phyloP scores from a whole-genome alignment of 1,140 invertebrate species.

The Leptinotarsa undecemlineata region DNA sequence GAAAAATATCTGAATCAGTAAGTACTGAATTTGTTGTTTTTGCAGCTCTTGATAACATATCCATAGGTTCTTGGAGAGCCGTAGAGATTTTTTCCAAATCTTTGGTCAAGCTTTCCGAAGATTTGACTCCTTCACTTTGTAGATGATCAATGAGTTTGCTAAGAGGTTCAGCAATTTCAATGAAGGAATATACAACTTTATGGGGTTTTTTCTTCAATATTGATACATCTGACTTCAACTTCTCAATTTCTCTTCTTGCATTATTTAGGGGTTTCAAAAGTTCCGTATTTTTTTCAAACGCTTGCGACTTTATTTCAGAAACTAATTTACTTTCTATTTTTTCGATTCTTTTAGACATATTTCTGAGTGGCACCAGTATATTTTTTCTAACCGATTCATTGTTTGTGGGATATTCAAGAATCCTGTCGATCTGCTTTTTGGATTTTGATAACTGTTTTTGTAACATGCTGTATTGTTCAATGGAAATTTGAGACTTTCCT shows the following conservation, averaged over 20 bases:
- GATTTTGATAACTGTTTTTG: slow-evolving; percentile 22
- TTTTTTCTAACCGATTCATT: background rate
- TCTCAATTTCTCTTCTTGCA: slow-evolving; percentile 13
- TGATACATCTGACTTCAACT: slow-evolving; percentile 16
- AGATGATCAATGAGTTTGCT: slow-evolving; percentile 15
- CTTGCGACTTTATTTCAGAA: background rate
- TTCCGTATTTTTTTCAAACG: background rate
- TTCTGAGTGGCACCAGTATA: slow-evolving; percentile 1
- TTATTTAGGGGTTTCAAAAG: slow-evolving; percentile 25
- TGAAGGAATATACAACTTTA: slow-evolving; percentile 14
- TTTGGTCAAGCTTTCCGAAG: background rate
- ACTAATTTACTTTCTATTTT: background rate
- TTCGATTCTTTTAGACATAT: background rate
- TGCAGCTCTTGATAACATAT: background rate
- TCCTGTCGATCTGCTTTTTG: slow-evolving; percentile 24
- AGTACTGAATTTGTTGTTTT: slow-evolving; percentile 17
- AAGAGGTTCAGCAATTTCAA: slow-evolving; percentile 22
- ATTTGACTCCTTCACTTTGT: slow-evolving; percentile 1
- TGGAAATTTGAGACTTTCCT: slow-evolving; percentile 13
- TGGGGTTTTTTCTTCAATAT: slow-evolving; percentile 11
- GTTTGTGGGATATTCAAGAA: background rate
- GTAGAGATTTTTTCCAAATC: slow-evolving; percentile 20
- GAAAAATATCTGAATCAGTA: slow-evolving; percentile 25
- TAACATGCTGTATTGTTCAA: slow-evolving; percentile 12
- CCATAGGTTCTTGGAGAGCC: slow-evolving; percentile 17